Evolutionary conservation across 1,140 invertebrate species (phyloP), one percentile per base, ranked within the genome.

Genomic region (Nymphalis io): DNA sequence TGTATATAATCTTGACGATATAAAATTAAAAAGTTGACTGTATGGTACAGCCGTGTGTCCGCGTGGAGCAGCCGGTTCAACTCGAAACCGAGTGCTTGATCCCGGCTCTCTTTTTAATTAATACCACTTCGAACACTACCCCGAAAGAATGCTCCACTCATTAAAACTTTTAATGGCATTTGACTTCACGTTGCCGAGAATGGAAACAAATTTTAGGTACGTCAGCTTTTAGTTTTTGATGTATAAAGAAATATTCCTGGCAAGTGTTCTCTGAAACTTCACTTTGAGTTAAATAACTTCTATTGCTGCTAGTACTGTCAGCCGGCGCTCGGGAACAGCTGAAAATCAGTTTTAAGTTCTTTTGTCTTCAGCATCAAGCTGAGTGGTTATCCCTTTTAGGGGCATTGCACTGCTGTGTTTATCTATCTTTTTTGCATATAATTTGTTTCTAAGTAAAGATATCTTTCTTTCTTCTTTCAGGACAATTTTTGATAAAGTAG

Each of bases 81-180:
- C 74, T 81, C 74, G 55, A 68, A 79, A 75, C 80, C 74, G 73
- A 81, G 77, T 73, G 81, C 81, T 79, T 83, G 85, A 88, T 88
- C 83, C 82, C 69, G 73, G 79, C 80, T 83, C 80, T 81, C 85
- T 83, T 88, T 87, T 89, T 90, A 90, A 90, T 90, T 90, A 90
- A 90, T 90, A 90, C 85, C 82, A 88, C 82, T 88, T 88, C 82
- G 87, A 89, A 84, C 84, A 82, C 77, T 80, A 75, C 63, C 74
- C 84, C 79, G 76, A 86, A 90, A 90, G 87, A 88, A 90, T 90
- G 84, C 88, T 84, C 76, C 81, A 88, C 83, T 88, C 86, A 88
- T 90, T 90, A 90, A 90, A 90, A 90, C 68, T 90, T 90, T 89
- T 89, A 90, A 90, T 89, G 85, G 85, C 85, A 81, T 90, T 88